Evolutionary conservation across 2,797 vertebrate species (phyloP), one percentile per base, ranked within the genome.

Genomic region (Spheniscus humboldti): DNA sequence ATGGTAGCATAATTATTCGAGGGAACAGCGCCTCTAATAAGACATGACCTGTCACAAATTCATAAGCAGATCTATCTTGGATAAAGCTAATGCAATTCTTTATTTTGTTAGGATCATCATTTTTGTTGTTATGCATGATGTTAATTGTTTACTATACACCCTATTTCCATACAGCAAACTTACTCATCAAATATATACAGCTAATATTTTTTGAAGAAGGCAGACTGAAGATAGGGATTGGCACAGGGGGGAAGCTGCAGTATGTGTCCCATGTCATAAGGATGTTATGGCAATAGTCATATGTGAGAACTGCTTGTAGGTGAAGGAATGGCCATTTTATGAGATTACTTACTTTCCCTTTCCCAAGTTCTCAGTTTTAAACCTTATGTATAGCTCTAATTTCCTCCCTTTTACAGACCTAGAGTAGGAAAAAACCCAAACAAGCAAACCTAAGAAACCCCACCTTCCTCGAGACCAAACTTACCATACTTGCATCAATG

Each of bases 401-500:
- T 27, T 60, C 23, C 23, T 80, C 8, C 24, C 16, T 84, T 73
- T 60, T 41, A 83, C 10, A 73, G 20, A 87, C 22, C 69, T 3
- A 72, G 31, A 48, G 64, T 10, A 83, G 19, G 18, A 59, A 80
- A 93, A 55, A 37, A 16, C 0, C 2, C 16, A 50, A 72, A 37
- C 14, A 68, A 62, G 22, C 18, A 80, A 78, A 55, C 30, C 30
- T 28, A 39, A 14, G 24, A 78, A 87, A 85, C 2, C 11, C 3
- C 11, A 35, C 13, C 7, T 45, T 72, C 28, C 57, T 15, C 4
- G 2, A 86, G 13, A 72, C 11, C 47, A 90, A 76, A 96, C 99
- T 98, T 93, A 99, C 99, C 99, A 99, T 99, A 97, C 98, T 99
- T 11, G 98, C 97, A 92, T 99, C 99, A 33, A 99, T 97, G 92